Evolutionary conservation across 2,888 invertebrate genomes (phyloP).

Genomic region (Cantharis nigra): DNA sequence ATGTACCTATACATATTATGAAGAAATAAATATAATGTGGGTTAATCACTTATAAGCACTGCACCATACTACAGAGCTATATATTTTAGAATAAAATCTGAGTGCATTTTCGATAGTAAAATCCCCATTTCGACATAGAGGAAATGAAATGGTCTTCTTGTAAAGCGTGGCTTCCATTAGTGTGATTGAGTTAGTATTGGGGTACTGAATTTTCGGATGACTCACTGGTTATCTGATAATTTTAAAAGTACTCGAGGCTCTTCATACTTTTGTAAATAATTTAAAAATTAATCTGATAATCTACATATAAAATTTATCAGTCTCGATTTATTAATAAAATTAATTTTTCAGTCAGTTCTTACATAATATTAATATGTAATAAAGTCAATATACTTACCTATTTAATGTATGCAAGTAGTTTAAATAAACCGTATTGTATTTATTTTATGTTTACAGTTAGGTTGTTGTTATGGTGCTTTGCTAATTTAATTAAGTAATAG

Average conservation of each 20-base stretch:
- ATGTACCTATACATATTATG: background rate
- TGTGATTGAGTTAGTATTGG: constrained; percentile 38
- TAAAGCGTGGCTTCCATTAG: constrained; percentile 44
- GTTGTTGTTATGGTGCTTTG: background rate
- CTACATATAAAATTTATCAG: background rate
- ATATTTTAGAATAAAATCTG: constrained; percentile 16
- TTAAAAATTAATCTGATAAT: background rate
- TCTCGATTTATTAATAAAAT: background rate
- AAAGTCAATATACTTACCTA: too few relatives aligned
- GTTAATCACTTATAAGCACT: background rate
- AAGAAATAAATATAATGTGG: background rate
- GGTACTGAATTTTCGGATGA: constrained; percentile 8
- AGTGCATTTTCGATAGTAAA: constrained; percentile 7
- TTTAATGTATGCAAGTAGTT: background rate
- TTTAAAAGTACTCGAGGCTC: background rate
- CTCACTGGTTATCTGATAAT: constrained; percentile 23
- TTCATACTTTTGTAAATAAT: background rate
- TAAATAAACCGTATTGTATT: background rate
- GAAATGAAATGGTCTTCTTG: constrained; percentile 41
- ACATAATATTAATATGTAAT: background rate
- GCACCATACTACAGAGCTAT: background rate
- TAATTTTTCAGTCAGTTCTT: background rate
- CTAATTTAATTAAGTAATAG: background rate
- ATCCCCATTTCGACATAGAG: constrained; percentile 27
- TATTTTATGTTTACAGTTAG: background rate